Percentiles rank a stretch among this genome's conserved stretches.
These are phyloP conservation scores for Mus spicilegus DNA, from an alignment of 2,113 vertebrate genomes.

Conservation along the genomic window DNA sequence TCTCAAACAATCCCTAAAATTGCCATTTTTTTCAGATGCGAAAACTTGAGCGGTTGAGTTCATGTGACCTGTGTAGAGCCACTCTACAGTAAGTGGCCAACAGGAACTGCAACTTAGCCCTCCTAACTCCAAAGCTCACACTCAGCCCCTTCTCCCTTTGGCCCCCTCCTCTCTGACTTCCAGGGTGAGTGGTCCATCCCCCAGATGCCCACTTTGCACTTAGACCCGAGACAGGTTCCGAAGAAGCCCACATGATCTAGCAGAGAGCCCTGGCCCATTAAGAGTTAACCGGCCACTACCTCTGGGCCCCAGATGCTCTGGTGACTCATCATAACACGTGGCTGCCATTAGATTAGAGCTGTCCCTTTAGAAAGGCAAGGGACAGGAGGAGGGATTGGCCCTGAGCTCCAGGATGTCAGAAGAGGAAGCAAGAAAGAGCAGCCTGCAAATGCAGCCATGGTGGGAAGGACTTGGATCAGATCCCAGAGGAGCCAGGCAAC, in stretches of 20 bases:
- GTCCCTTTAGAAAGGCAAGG: slow-evolving; percentile 66
- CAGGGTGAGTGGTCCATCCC: not conserved
- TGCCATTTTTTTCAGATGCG: slow-evolving; percentile 22
- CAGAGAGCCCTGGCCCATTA: slow-evolving; percentile 33
- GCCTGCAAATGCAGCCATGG: not conserved
- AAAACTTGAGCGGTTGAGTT: not conserved
- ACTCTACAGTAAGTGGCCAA: not conserved
- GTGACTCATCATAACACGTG: slow-evolving; percentile 80
- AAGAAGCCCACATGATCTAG: not conserved
- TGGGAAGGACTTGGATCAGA: not conserved
- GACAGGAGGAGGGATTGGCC: slow-evolving; percentile 61
- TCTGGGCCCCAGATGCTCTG: slow-evolving; percentile 66
- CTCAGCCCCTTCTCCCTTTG: not conserved
- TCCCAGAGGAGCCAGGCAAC: not conserved
- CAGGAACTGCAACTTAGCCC: not conserved
- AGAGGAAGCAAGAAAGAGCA: slow-evolving; percentile 12
- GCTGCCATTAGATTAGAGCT: slow-evolving; percentile 72
- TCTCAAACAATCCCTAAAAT: not conserved
- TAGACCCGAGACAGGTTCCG: not conserved
- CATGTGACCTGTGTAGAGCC: not conserved
- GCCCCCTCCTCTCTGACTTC: not conserved
- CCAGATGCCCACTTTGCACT: not conserved
- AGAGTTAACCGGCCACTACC: slow-evolving; percentile 70
- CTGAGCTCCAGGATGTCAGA: slow-evolving; percentile 48
- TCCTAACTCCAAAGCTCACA: not conserved